These are phyloP conservation scores for Nomada goodeniana DNA, from an alignment of 2,888 invertebrate genomes.

Conservation along the genomic window DNA sequence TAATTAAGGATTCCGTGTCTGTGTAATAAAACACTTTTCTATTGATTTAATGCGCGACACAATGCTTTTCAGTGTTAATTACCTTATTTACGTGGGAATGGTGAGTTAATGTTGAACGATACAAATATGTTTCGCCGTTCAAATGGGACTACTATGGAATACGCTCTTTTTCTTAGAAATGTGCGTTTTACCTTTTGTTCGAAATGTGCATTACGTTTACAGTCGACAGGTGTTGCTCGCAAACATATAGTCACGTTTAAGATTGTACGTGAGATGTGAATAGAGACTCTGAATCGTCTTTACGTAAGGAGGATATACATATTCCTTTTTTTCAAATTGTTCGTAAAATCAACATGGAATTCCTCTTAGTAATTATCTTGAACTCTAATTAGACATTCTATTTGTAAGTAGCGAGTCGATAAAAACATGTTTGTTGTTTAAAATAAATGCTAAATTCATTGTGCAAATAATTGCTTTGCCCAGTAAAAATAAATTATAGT, in stretches of 20 bases:
- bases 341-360: conserved; percentile 29
- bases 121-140: neutral
- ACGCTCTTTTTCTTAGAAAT: neutral
- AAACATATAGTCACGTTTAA: conserved; percentile 41
- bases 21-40: too few species aligned
- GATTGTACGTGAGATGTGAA: conserved; percentile 44
- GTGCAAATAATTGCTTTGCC: too few species aligned
- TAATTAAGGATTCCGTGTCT: too few species aligned
- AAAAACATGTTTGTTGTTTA: too few species aligned
- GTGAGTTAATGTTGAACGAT: neutral
- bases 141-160: too few species aligned
- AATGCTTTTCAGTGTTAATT: neutral
- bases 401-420: too few species aligned
- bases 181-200: neutral
- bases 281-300: conserved; percentile 26
- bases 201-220: conserved; percentile 12
- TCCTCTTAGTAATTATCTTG: conserved; percentile 8
- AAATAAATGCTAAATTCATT: too few species aligned
- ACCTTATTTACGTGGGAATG: neutral
- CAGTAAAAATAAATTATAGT: too few species aligned
- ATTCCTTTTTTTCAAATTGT: neutral
- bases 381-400: too few species aligned
- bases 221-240: conserved; percentile 11
- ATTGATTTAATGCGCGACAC: too few species aligned
- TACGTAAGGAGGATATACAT: conserved; percentile 22